A percentile compares a stretch with the other conserved stretches of the same genome.
phyloP scores from a whole-genome alignment of 2,113 vertebrate genomes.

The Myanophis thanlyinensis region DNA sequence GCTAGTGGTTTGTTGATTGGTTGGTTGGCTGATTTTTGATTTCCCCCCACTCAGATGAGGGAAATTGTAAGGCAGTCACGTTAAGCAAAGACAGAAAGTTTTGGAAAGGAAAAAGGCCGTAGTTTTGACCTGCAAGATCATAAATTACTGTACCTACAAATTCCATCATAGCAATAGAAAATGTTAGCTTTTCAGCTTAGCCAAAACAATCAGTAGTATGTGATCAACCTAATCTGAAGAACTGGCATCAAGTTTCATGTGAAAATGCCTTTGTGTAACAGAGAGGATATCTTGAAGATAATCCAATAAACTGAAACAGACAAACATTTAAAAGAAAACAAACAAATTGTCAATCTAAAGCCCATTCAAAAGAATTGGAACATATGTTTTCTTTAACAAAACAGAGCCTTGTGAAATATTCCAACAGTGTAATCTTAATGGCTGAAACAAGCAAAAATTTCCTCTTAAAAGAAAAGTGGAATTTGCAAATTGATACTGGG shows the following conservation, averaged over 20 bases:
- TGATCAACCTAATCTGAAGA: background rate
- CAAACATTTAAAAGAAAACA: conserved; percentile 24
- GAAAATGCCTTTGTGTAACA: background rate
- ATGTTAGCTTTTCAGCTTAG: background rate
- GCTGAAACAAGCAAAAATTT: conserved; percentile 17
- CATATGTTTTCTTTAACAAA: conserved; percentile 23
- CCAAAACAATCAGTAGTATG: background rate
- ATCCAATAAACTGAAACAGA: conserved; percentile 30
- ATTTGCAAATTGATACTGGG: conserved; percentile 30
- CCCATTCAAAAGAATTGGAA: conserved; percentile 12
- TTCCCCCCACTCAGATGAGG: background rate
- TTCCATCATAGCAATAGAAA: background rate
- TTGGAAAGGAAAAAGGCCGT: background rate
- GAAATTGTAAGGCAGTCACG: background rate
- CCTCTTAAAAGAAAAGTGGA: conserved; percentile 38
- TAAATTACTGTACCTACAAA: background rate
- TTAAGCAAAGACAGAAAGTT: background rate
- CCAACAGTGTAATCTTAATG: conserved; percentile 32
- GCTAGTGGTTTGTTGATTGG: background rate
- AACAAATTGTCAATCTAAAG: conserved; percentile 31
- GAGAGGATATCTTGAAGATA: conserved; percentile 14
- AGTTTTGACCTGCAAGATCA: background rate
- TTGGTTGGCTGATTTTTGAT: background rate
- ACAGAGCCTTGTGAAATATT: conserved; percentile 25
- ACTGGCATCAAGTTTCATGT: background rate